These are phyloP conservation scores for Hippocampus barbouri DNA, from an alignment of 2,113 vertebrate species.

Conservation along the genomic window DNA sequence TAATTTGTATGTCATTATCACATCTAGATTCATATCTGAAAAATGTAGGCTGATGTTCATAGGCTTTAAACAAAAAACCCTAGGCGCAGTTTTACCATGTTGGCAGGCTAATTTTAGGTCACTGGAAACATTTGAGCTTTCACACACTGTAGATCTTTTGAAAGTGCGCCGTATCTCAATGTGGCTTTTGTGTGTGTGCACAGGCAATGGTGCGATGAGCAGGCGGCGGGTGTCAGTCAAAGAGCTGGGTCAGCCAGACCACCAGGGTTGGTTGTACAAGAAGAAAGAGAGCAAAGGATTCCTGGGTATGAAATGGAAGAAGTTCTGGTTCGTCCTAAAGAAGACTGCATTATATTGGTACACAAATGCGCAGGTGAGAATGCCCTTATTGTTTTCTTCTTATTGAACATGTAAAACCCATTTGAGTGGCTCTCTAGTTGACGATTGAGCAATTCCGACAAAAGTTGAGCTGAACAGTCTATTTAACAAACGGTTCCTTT, in stretches of 20 bases:
- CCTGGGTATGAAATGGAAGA: slow-evolving; percentile 95
- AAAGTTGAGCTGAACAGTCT: background rate
- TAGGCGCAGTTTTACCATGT: background rate
- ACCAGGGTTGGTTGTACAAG: slow-evolving; percentile 95
- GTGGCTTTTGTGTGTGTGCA: slow-evolving; percentile 18
- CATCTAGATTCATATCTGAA: slow-evolving; percentile 11
- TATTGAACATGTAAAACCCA: background rate
- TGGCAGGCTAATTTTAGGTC: background rate
- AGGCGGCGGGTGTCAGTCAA: slow-evolving; percentile 92
- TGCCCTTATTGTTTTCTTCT: background rate
- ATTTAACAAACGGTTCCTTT: background rate
- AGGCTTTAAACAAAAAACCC: background rate
- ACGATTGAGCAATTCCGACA: background rate
- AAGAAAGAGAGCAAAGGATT: slow-evolving; percentile 92
- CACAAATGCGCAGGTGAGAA: slow-evolving; percentile 86
- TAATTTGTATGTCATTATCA: background rate
- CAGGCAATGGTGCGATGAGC: slow-evolving; percentile 88
- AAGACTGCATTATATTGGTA: slow-evolving; percentile 92
- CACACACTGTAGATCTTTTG: background rate
- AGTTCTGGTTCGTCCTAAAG: slow-evolving; percentile 97
- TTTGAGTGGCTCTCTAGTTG: background rate
- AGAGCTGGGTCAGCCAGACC: slow-evolving; percentile 86
- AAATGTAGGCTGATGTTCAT: slow-evolving; percentile 24
- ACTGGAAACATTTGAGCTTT: slow-evolving; percentile 22
- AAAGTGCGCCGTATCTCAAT: background rate